Evolutionary conservation across 1,140 invertebrate genomes (phyloP).

Genomic region (Oreohelix idahoensis): DNA sequence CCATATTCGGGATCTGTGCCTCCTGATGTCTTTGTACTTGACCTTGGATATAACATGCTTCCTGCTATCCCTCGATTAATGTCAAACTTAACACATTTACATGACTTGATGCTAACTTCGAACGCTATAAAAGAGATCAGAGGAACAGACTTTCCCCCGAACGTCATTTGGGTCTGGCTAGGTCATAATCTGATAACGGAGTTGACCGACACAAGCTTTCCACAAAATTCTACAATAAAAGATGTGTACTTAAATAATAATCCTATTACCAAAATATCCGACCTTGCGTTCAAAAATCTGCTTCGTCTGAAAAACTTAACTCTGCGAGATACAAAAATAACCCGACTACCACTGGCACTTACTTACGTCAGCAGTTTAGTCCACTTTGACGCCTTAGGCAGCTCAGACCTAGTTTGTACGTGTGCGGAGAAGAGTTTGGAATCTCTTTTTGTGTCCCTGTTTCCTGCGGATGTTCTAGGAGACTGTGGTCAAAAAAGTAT

Average conservation of each 20-base stretch:
- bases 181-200: background rate
- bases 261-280: background rate
- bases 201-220: background rate
- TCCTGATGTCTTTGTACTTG: background rate
- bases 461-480: background rate
- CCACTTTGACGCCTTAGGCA: background rate
- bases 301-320: background rate
- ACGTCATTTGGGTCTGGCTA: background rate
- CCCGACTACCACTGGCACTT: background rate
- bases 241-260: background rate
- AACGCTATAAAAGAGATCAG: background rate
- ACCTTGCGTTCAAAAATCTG: background rate
- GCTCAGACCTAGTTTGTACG: background rate
- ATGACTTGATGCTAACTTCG: background rate
- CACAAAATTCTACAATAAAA: background rate
- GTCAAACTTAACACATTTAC: background rate
- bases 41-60: background rate
- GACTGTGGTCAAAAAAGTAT: background rate
- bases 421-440: background rate
- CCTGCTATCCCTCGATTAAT: background rate
- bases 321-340: background rate
- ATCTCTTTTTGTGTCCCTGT: background rate
- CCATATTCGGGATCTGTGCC: background rate
- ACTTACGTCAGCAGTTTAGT: background rate
- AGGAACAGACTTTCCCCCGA: background rate